Conservation (phyloP, 2,888 invertebrate genomes). For the Leucophora obtusa region DNA sequence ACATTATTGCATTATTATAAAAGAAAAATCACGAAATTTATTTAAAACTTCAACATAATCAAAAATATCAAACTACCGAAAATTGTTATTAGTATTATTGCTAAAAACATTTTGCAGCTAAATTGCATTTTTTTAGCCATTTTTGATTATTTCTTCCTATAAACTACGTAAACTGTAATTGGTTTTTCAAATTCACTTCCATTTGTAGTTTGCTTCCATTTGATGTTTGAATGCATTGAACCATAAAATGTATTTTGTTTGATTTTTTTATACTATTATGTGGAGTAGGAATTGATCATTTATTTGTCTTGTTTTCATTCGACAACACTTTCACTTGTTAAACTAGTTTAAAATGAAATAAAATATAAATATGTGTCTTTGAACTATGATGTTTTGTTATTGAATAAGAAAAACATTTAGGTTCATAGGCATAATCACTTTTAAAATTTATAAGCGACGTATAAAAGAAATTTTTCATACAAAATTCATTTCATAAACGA, state of each 20-base stretch:
- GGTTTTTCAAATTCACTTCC: slow-evolving; percentile 11
- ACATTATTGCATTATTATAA: slow-evolving; percentile 1
- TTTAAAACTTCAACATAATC: slow-evolving; percentile 10
- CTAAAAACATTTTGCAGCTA: slow-evolving; percentile 40
- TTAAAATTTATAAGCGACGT: too few relatives aligned
- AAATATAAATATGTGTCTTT: slow-evolving; percentile 12
- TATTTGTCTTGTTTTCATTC: slow-evolving; percentile 22
- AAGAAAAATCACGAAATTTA: slow-evolving; percentile 2
- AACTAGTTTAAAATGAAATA: slow-evolving; percentile 55
- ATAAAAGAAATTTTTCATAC: too few relatives aligned
- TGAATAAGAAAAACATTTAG: neutral
- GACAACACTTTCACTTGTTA: slow-evolving; percentile 60
- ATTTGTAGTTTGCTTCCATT: slow-evolving; percentile 34
- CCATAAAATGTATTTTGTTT: slow-evolving; percentile 37
- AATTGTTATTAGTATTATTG: slow-evolving; percentile 11
- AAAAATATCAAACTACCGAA: slow-evolving; percentile 18
- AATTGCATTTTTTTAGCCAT: slow-evolving; percentile 37
- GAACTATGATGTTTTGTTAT: neutral
- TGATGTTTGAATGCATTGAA: slow-evolving; percentile 47
- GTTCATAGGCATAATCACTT: too few relatives aligned
- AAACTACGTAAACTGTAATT: slow-evolving; percentile 7
- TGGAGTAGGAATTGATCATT: slow-evolving; percentile 47
- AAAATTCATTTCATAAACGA: too few relatives aligned
- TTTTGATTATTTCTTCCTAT: slow-evolving; percentile 33
- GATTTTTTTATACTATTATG: neutral